Base-by-base conservation (phyloP, 2,797 vertebrate species). In the Falco naumanni region DNA sequence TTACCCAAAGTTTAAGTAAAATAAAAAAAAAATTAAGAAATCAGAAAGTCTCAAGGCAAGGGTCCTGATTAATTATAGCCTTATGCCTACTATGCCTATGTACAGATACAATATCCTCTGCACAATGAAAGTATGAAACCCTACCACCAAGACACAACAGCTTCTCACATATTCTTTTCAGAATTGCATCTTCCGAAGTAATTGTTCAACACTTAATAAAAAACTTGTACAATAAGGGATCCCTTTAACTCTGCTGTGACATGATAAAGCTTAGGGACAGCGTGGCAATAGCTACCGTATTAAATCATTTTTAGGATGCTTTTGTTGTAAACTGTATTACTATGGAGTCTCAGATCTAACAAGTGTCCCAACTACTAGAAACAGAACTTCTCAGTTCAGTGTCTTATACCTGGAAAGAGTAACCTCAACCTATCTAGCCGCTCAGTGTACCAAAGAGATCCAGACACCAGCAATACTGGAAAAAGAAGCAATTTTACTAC, bases 401-500 rank as follows among this genome's bases (percentile, higher is more conserved):
- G 33, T 71, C 37, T 93, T 37, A 47, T 54, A 89, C 5, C 18
- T 69, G 61, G 57, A 87, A 89, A 65, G 41, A 22, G 51, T 56
- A 78, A 89, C 64, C 15, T 56, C 39, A 83, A 45, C 59, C 41
- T 48, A 90, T 69, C 26, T 51, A 85, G 33, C 18, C 20, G 51
- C 16, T 82, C 41, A 87, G 31, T 37, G 31, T 60, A 89, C 37
- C 47, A 68, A 72, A 81, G 50, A 86, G 25, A 70, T 26, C 21
- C 47, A 90, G 65, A n/a, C 81, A 93, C 31, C 22, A 72, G 64
- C 76, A 95, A 66, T 6, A 33, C 34, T 28, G 26, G 51, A 80
- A 89, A 90, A 90, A 87, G 78, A 64, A 66, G 84, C 56, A 87
- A 68, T 90, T 93, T 96, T 85, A 71, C 74, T 70, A 61, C 77